Base-by-base conservation (phyloP, 2,113 vertebrate genomes). In the Xerus inauris region DNA sequence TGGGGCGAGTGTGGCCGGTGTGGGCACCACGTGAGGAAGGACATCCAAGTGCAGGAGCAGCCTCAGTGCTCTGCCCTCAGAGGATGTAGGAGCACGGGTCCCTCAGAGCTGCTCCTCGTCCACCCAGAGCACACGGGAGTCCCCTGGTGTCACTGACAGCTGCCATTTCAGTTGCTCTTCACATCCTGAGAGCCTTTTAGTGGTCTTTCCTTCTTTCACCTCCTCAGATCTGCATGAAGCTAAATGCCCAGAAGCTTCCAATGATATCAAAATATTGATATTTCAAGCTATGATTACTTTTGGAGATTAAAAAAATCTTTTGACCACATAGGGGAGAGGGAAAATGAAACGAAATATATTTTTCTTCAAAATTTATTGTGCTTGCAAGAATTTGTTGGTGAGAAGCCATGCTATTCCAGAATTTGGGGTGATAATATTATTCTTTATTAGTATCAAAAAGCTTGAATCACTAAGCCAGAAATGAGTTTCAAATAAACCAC, bases 391-490 rank as follows among this genome's bases (percentile, higher is more conserved):
- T 51, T 20, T 59, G 47, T 16, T 42, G 12, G 32, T 4, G 45
- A 7, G 59, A 75, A 81, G 49, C 3, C 45, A n/a, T 26, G 16
- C 24, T 62, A 19, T 80, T 69, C 51, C 57, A 51, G 84, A 69
- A 30, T 38, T 69, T 42, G 2, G 3, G 38, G 22, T 9, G 6
- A 30, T 40, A 9, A 30, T 32, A 62, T 2, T 14, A 49, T 30
- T 94, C 80, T 85, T 75, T 54, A 30, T 76, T 76, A 38, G 62
- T 81, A 20, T 47, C 83, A 86, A 57, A 92, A 91, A 89, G 71
- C 8, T 51, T 32, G 49, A 89, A 10, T 32, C 8, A 4, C 45
- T 86, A 49, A 6, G 30, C 65, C n/a, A 64, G 32, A 69, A 81
- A 49, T 20, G 26, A 54, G n/a, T 64, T 84, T 51, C 47, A 64